phyloP scores from a whole-genome alignment of 1,140 invertebrate species.

The Sycophaga agraensis region DNA sequence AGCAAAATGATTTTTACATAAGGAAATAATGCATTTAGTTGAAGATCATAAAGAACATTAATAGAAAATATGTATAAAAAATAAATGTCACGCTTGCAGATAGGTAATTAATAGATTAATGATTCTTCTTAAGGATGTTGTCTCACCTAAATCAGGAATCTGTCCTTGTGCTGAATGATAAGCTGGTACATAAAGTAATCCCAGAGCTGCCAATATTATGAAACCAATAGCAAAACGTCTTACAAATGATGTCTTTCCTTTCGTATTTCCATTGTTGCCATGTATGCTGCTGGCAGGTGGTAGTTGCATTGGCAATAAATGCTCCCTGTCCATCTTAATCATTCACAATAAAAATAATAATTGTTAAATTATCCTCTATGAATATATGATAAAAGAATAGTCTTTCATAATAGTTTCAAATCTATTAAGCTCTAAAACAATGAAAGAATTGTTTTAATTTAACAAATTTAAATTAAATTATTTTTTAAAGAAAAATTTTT shows the following conservation, averaged over 20 bases:
- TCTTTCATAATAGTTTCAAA: not conserved
- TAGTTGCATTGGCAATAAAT: constrained; percentile 43
- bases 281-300: constrained; percentile 38
- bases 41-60: too few relatives aligned
- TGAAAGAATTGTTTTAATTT: not conserved
- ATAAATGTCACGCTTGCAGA: too few relatives aligned
- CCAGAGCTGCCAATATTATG: constrained; percentile 46
- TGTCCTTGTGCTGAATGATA: constrained; percentile 53
- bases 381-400: not conserved
- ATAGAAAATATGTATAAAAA: too few relatives aligned
- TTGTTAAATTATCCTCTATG: not conserved
- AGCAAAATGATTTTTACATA: too few relatives aligned
- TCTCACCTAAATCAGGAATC: constrained; percentile 52
- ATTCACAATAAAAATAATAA: not conserved
- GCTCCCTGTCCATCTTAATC: constrained; percentile 44
- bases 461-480: not conserved
- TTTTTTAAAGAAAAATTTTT: not conserved
- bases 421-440: not conserved
- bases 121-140: constrained; percentile 32
- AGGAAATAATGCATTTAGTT: too few relatives aligned
- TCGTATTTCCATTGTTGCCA: constrained; percentile 32
- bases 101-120: not conserved
- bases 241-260: constrained; percentile 48
- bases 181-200: constrained; percentile 52
- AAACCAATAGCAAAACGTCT: constrained; percentile 48